These are phyloP conservation scores for Chrysodeixis includens DNA, from an alignment of 2,888 invertebrate species.

Conservation along the genomic window DNA sequence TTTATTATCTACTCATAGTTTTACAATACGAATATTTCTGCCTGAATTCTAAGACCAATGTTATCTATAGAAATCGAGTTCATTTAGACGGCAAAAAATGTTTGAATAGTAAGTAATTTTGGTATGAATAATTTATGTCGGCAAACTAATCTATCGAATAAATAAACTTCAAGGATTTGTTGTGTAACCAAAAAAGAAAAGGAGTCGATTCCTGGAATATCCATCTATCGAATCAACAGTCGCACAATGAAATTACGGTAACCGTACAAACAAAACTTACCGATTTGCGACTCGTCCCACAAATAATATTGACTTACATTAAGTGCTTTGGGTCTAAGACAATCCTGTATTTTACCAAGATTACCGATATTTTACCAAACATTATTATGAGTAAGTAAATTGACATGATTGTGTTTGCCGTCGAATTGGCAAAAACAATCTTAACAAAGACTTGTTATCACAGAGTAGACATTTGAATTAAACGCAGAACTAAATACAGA, in stretches of 20 bases:
- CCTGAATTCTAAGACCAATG: neutral
- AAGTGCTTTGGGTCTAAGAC: neutral
- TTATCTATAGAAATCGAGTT: neutral
- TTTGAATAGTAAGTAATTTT: neutral
- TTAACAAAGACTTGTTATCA: neutral
- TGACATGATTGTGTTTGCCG: neutral
- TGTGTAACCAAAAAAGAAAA: neutral
- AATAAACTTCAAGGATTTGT: slow-evolving; percentile 4
- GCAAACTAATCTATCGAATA: slow-evolving; percentile 6
- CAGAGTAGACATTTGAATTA: neutral
- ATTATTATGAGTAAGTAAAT: neutral
- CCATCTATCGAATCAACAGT: slow-evolving; percentile 1
- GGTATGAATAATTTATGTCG: neutral
- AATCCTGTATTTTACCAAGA: neutral
- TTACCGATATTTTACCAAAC: neutral
- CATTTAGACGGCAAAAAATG: neutral
- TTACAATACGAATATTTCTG: slow-evolving; percentile 4
- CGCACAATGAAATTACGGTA: slow-evolving; percentile 6
- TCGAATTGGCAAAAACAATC: neutral
- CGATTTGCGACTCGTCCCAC: neutral
- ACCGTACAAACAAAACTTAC: slow-evolving; percentile 3
- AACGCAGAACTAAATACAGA: neutral
- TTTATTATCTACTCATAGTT: slow-evolving; percentile 5
- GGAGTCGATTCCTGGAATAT: neutral
- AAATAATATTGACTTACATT: slow-evolving; percentile 1